Evolutionary conservation across 2,888 invertebrate species (phyloP), one percentile per base, ranked within the genome.

Genomic region (Parelbella ahira): DNA sequence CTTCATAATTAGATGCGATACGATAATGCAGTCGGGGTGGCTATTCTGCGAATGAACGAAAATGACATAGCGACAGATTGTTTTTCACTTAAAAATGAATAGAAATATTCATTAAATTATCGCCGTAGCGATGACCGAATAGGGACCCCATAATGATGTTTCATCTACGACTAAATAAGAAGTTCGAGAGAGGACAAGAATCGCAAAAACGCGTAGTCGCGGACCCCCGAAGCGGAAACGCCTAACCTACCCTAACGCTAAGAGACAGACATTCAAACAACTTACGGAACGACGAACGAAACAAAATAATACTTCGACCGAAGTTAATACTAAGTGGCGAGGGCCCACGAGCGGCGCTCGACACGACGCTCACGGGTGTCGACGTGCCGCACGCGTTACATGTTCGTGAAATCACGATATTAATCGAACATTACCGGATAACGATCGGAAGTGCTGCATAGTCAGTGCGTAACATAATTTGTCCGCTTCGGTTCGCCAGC

Each of bases 231-330:
- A 27, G 23, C 28, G 43, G 28, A 34, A 33, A 29, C 51, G 49
- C 47, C 58, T 51, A 54, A 49, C 46, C 56, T 58, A 55, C 29
- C 45, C 53, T 44, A 42, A 53, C 44, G 37, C 56, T 49, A 50
- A 53, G 49, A 45, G 47, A 51, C 45, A 58, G 56, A 54, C 51
- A 54, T 54, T 50, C 56, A 56, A 56, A 54, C 56, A 46, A 55
- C 53, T 48, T 57, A 54, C 50, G 52, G 46, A 57, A 51, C 47
- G 48, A 50, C 25, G 49, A 41, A 43, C 44, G 15, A 15, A 51
- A 51, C 43, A 54, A 52, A 50, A 50, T 55, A 61, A 60, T 59
- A 61, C 57, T 58, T 61, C 51, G 50, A 53, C 45, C 47, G 45
- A 54, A 51, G 50, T 47, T 38, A 57, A 55, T 55, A 52, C 51